These are phyloP conservation scores for Amiota minor DNA, from an alignment of 2,888 invertebrate species.

Conservation along the genomic window DNA sequence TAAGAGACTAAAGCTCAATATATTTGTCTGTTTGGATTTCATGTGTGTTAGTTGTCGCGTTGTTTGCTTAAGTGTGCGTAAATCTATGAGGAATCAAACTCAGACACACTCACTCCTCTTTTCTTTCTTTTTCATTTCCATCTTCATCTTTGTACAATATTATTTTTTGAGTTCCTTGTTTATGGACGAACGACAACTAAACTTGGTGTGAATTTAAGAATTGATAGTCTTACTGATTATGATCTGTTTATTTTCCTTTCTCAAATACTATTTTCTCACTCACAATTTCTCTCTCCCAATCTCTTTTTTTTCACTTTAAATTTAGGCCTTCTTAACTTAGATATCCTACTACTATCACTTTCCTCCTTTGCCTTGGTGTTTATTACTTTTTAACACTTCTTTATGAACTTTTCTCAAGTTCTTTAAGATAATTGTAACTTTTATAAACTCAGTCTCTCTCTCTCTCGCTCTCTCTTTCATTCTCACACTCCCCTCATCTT, in stretches of 20 bases:
- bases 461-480: neutral
- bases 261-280: too few relatives aligned
- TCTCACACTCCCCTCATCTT: too few relatives aligned
- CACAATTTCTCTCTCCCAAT: too few relatives aligned
- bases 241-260: constrained; percentile 53
- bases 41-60: constrained; percentile 14
- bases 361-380: neutral
- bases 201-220: constrained; percentile 40
- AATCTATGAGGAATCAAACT: constrained; percentile 49
- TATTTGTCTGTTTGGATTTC: too few relatives aligned
- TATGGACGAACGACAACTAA: constrained; percentile 23
- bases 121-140: constrained; percentile 11
- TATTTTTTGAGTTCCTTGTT: constrained; percentile 35
- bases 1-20: constrained; percentile 41
- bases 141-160: constrained; percentile 43
- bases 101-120: constrained; percentile 34
- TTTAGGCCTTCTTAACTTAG: neutral
- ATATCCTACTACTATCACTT: too few relatives aligned
- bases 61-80: constrained; percentile 55
- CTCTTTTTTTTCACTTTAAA: neutral
- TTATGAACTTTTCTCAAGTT: constrained; percentile 11
- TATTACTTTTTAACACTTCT: neutral
- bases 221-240: constrained; percentile 58
- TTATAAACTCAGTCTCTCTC: neutral
- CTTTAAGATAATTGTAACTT: constrained; percentile 16